Evolutionary conservation across 1,140 invertebrate genomes (phyloP).

Genomic region (Magallana angulata): DNA sequence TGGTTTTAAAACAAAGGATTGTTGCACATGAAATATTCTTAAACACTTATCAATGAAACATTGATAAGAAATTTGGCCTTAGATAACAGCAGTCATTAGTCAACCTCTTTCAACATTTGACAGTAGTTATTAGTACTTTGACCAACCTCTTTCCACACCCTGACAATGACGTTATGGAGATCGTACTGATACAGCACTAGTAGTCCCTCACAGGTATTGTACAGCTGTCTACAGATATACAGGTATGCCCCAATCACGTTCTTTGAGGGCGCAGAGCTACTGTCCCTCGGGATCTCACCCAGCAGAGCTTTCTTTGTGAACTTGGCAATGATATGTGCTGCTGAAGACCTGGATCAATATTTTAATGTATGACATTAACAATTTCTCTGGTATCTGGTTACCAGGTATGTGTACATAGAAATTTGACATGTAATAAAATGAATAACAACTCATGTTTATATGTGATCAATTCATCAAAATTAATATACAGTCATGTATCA

Average conservation of each 20-base stretch:
- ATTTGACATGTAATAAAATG: too few species aligned
- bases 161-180: slow-evolving; percentile 72
- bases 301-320: slow-evolving; percentile 76
- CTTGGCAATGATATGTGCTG: slow-evolving; percentile 75
- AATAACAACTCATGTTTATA: too few species aligned
- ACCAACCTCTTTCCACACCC: slow-evolving; percentile 73
- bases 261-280: slow-evolving; percentile 64
- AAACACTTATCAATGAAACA: too few species aligned
- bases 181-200: slow-evolving; percentile 75
- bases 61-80: too few species aligned
- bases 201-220: slow-evolving; percentile 77
- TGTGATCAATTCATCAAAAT: too few species aligned
- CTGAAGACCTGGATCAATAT: slow-evolving; percentile 69
- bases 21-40: too few species aligned
- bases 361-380: neutral
- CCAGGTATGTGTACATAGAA: too few species aligned
- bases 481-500: too few species aligned
- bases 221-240: slow-evolving; percentile 78
- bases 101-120: too few species aligned
- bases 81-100: too few species aligned
- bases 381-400: too few species aligned
- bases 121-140: neutral
- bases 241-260: slow-evolving; percentile 75
- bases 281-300: slow-evolving; percentile 62
- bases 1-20: too few species aligned